These are phyloP conservation scores for Rostratula benghalensis DNA, from an alignment of 2,113 vertebrate genomes.

Conservation along the genomic window DNA sequence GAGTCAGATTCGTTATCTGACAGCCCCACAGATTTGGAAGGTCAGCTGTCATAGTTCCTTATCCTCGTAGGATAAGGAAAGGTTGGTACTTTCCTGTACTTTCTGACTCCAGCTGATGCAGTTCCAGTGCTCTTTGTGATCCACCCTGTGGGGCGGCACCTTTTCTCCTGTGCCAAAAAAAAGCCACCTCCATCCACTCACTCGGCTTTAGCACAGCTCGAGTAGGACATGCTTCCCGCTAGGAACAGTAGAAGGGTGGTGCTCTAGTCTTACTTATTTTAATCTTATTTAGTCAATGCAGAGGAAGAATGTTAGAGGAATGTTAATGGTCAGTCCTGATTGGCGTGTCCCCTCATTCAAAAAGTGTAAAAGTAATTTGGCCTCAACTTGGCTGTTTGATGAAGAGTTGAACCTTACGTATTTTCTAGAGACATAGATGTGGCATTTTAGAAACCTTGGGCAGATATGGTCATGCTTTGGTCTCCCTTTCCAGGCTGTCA, in stretches of 20 bases:
- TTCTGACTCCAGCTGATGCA: background rate
- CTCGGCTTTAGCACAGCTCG: background rate
- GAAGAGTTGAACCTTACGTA: background rate
- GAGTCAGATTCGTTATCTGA: background rate
- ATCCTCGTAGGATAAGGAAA: background rate
- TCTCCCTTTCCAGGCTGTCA: accelerated
- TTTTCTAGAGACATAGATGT: background rate
- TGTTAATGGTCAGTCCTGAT: background rate
- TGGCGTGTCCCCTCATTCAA: background rate
- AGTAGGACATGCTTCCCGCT: background rate
- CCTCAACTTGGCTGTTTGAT: background rate
- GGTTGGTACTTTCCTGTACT: background rate
- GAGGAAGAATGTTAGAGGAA: background rate
- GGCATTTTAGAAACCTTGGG: background rate
- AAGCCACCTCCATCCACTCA: background rate
- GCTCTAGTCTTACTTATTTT: background rate
- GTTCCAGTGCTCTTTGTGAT: background rate
- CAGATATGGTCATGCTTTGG: background rate
- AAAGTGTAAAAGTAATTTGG: background rate
- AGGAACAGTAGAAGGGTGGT: background rate
- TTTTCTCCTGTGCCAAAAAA: background rate
- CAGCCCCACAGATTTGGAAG: background rate
- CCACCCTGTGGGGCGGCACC: background rate
- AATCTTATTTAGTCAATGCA: background rate
- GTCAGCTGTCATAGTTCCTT: background rate